Evolutionary conservation across 2,113 vertebrate species (phyloP).

Genomic region (Mustela lutreola): DNA sequence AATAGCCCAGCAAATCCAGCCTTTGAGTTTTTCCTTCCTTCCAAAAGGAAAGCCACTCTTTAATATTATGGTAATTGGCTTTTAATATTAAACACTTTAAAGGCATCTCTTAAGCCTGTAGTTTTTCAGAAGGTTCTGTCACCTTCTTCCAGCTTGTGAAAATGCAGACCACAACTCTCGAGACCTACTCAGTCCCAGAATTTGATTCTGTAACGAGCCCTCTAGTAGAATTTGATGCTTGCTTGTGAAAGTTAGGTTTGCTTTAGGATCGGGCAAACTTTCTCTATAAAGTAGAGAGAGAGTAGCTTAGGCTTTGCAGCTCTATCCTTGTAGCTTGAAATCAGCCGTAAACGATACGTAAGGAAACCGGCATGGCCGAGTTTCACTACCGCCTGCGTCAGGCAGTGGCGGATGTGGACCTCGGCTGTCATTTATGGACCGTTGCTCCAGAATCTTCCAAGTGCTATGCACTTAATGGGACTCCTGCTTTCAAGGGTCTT

Average conservation of each 20-base stretch:
- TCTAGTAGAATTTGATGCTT: not conserved
- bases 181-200: not conserved
- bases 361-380: not conserved
- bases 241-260: not conserved
- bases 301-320: not conserved
- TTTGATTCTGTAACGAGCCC: not conserved
- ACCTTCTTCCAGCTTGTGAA: not conserved
- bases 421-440: not conserved
- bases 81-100: conserved; percentile 38
- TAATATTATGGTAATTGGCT: conserved; percentile 40
- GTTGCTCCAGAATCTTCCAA: not conserved
- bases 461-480: not conserved
- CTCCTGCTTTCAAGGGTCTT: not conserved
- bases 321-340: not conserved
- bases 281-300: not conserved
- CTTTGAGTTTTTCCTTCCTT: conserved; percentile 32
- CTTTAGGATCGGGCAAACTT: not conserved
- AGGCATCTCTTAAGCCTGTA: not conserved
- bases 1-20: conserved; percentile 11
- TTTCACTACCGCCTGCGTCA: not conserved
- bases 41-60: not conserved
- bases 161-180: not conserved
- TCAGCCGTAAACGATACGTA: not conserved
- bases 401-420: not conserved
- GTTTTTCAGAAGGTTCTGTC: conserved; percentile 33